Evolutionary conservation across 1,140 invertebrate genomes (phyloP), one percentile per base, ranked within the genome.

Genomic region (Penaeus indicus): DNA sequence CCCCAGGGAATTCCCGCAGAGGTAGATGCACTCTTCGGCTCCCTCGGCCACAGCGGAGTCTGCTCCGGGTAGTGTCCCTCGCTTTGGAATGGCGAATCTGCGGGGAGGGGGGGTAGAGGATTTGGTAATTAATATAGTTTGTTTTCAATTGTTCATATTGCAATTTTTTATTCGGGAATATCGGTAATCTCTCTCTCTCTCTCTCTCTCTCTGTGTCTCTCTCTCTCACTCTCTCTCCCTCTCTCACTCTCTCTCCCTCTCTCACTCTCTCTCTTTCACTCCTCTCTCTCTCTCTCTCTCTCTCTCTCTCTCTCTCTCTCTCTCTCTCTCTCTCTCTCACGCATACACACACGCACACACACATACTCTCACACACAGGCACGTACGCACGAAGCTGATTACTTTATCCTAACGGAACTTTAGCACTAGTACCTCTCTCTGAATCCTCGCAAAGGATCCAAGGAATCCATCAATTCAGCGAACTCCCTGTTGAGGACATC

Each of bases 1-100:
- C 13, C 94, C 94, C 2, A 95, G 92, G 8, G 94, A 95, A 92
- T 95, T 94, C 0, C 94, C 94, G 90, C 94, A 94, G 60, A 95
- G 92, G 91, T 95, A 95, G 18, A 95, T 92, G 91, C 93, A 93
- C 25, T 94, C 94, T 60, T 94, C 93, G 10, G 19, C 38, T 19
- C 27, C 32, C 32, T 90, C 81, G 22, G 60, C 63, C n/a, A 87
- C 27, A 0, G 13, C 63, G 3, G 27, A n/a, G 25, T 86, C 85
- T 54, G 78, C 60, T 1, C 8, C 22, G 0, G 22, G 62, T 18
- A 88, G 63, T 13, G 62, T 63, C n/a, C 82, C 54, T 32, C 81
- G 80, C 21, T 67, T 88, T 27, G 90, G 90, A n/a, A 85, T 85
- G 18, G 77, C 32, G 72, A 90, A 90, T 67, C 90, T 90, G 79